Percentiles rank a stretch among this genome's conserved stretches.
Conservation (phyloP, 2,888 invertebrate species). For the Mythimna loreyi region DNA sequence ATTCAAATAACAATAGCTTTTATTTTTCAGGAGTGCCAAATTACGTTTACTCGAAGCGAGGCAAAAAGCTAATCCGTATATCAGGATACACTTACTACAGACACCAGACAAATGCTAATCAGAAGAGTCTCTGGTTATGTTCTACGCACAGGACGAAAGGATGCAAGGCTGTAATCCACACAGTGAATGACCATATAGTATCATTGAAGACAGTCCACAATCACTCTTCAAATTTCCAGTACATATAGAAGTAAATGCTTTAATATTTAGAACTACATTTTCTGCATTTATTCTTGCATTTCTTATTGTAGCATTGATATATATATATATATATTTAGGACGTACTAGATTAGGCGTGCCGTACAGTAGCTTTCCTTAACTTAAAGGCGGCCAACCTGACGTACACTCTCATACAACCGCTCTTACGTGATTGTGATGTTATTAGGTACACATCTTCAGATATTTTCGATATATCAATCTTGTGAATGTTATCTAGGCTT, state of each 20-base stretch:
- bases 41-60: slow-evolving; percentile 25
- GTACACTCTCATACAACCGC: no score
- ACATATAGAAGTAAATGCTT: no score
- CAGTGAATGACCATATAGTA: slow-evolving; percentile 26
- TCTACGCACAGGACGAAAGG: slow-evolving; percentile 15
- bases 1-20: not conserved
- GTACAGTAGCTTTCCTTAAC: no score
- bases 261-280: no score
- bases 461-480: no score
- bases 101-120: not conserved
- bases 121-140: slow-evolving; percentile 19
- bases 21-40: not conserved
- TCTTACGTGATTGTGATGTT: no score
- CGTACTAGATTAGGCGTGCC: no score
- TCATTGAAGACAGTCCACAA: slow-evolving; percentile 2
- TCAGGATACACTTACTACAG: slow-evolving; percentile 36
- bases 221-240: slow-evolving; percentile 2
- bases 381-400: no score
- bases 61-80: slow-evolving; percentile 17
- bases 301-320: no score
- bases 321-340: no score
- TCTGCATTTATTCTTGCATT: not conserved
- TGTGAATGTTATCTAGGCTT: no score
- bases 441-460: no score
- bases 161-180: slow-evolving; percentile 32